These are phyloP conservation scores for Pseudopodoces humilis DNA, from an alignment of 2,113 vertebrate species.

Conservation along the genomic window DNA sequence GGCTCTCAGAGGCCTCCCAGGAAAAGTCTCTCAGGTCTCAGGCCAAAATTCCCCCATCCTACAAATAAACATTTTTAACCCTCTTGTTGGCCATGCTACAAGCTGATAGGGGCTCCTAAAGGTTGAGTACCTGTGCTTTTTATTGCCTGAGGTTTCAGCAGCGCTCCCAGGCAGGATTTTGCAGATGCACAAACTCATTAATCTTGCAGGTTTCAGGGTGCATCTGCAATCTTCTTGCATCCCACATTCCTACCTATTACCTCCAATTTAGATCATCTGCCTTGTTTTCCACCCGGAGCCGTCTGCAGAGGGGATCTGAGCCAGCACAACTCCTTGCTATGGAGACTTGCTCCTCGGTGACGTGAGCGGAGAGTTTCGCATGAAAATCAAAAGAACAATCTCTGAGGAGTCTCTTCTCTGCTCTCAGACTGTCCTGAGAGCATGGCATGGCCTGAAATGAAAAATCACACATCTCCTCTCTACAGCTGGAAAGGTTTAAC, in stretches of 20 bases:
- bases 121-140: background rate
- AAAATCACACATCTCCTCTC: background rate
- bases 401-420: background rate
- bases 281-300: background rate
- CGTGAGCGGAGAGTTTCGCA: background rate
- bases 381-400: background rate
- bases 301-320: background rate
- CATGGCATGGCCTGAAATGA: background rate
- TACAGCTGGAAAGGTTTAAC: background rate
- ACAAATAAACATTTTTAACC: background rate
- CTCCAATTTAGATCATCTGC: background rate
- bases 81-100: background rate
- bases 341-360: background rate
- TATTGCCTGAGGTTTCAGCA: accelerated
- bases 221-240: background rate
- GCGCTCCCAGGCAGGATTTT: background rate
- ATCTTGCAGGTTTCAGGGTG: background rate
- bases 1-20: background rate
- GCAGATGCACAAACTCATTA: background rate
- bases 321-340: background rate
- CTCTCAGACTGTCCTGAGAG: background rate
- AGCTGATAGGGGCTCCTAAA: background rate
- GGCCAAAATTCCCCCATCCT: background rate
- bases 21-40: background rate
- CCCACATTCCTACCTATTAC: background rate